Evolutionary conservation across 2,797 vertebrate species (phyloP), one percentile per base, ranked within the genome.

Genomic region (Smutsia gigantea): DNA sequence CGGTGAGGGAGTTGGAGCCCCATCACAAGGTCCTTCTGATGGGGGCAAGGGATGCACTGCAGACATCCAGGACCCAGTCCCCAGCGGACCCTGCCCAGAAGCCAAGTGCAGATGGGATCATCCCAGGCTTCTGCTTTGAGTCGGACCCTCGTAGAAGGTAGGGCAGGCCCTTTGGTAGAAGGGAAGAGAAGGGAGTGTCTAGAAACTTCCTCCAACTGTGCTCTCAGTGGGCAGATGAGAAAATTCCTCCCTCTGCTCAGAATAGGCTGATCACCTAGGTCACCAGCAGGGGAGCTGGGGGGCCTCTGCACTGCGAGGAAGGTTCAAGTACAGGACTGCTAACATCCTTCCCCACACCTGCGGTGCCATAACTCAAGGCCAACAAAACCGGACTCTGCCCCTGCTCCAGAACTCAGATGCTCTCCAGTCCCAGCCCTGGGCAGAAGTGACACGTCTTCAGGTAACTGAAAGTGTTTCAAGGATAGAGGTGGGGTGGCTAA

Each of bases 11-110:
- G 83, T 46, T 2, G 0, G 90, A 71, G 85, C 92, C 96, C 97
- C 97, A 96, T 97, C 96, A 39, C 66, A 42, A 95, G 59, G 31
- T 29, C 59, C 90, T 90, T 71, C 90, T 39, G 97, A 96, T 97
- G 93, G 96, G 95, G 89, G 42, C 11, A 27, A 63, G 15, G 93
- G 97, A 91, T 94, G 91, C 63, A 0, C 25, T 9, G 11, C 14
- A 27, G 92, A 64, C 96, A 97, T 96, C 97, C 74, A 2, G 89
- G 68, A 64, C 59, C 86, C 77, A 11, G 93, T 59, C 64, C 94
- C 96, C 39, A 12, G 63, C 9, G 87, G 96, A 78, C 81, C 61
- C 96, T 81, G 87, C 69, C 79, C 79, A 92, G 95, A 97, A 97
- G 97, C 96, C 64, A 89, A 89, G 91, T 87, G 78, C 42, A 27